Percentiles rank a stretch among this genome's conserved stretches.
These are phyloP conservation scores for Tridacna crocea DNA, from an alignment of 2,888 invertebrate species.

Conservation along the genomic window DNA sequence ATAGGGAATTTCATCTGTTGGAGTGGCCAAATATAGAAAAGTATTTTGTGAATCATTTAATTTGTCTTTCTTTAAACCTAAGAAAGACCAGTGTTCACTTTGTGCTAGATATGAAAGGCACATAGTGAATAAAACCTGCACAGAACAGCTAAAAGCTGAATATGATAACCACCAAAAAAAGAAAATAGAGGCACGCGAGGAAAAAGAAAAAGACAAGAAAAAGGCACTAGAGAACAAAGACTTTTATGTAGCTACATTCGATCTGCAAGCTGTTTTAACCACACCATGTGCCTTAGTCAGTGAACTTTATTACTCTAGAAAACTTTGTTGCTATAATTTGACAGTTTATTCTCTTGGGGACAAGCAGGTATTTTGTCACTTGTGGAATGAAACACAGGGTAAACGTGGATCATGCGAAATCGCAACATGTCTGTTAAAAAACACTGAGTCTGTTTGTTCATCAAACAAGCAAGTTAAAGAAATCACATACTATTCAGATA, in stretches of 20 bases:
- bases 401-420: conserved; percentile 42
- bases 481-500: conserved; percentile 39
- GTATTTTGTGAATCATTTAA: conserved; percentile 32
- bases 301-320: conserved; percentile 50
- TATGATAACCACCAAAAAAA: neutral
- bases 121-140: neutral
- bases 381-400: conserved; percentile 29
- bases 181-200: conserved; percentile 19
- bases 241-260: conserved; percentile 24
- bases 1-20: neutral
- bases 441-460: conserved; percentile 23
- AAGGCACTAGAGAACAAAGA: neutral
- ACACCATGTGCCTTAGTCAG: conserved; percentile 41
- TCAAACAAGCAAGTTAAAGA: conserved; percentile 23
- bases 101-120: conserved; percentile 9
- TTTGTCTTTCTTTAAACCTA: too few relatives aligned
- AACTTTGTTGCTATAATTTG: conserved; percentile 46
- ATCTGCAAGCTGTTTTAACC: conserved; percentile 29
- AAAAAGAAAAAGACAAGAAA: conserved; percentile 31
- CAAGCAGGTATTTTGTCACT: conserved; percentile 19
- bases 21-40: conserved; percentile 11
- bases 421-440: conserved; percentile 24
- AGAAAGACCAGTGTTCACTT: conserved; percentile 25
- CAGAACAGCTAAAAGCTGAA: neutral
- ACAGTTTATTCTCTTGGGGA: conserved; percentile 37